Evolutionary conservation across 2,888 invertebrate genomes (phyloP).

Genomic region (Sisyra nigra): DNA sequence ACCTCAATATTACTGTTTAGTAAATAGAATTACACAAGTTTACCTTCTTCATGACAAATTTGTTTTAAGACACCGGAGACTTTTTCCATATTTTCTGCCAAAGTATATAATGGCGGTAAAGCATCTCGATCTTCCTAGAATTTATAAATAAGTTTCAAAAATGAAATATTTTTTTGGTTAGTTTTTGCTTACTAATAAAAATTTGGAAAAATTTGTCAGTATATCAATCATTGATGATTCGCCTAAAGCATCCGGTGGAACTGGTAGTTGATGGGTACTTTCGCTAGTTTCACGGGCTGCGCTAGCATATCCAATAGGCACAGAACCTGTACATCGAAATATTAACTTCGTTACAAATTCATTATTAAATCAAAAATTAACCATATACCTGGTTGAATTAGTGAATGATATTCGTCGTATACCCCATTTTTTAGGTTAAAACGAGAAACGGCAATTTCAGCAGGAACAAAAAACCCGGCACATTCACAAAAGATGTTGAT

Average conservation of each 20-base stretch:
- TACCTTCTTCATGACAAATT: slow-evolving; percentile 15
- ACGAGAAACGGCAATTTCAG: slow-evolving; percentile 32
- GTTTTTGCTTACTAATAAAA: slow-evolving; percentile 20
- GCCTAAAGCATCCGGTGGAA: slow-evolving; percentile 25
- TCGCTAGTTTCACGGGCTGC: slow-evolving; percentile 27
- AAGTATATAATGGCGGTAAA: slow-evolving; percentile 29
- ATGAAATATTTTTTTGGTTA: too few species aligned
- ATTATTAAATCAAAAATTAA: too few species aligned
- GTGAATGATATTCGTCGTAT: slow-evolving; percentile 24
- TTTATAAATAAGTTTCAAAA: slow-evolving; percentile 2
- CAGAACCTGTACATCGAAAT: slow-evolving; percentile 21
- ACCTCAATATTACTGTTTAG: too few species aligned
- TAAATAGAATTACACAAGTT: too few species aligned
- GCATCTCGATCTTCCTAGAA: slow-evolving; percentile 12
- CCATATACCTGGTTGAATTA: slow-evolving; percentile 29
- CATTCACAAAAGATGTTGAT: slow-evolving; percentile 22
- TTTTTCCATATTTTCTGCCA: slow-evolving; percentile 18
- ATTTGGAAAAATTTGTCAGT: slow-evolving; percentile 24
- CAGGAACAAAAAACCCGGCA: slow-evolving; percentile 26
- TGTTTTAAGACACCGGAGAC: slow-evolving; percentile 21
- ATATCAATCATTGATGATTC: slow-evolving; percentile 21
- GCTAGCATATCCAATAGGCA: slow-evolving; percentile 28
- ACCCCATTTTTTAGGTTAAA: slow-evolving; percentile 30
- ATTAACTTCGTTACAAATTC: too few species aligned
- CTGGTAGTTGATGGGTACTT: slow-evolving; percentile 29